A percentile compares a stretch with the other conserved stretches of the same genome.
phyloP scores from a whole-genome alignment of 2,113 vertebrate genomes.

The Peucedramus taeniatus region DNA sequence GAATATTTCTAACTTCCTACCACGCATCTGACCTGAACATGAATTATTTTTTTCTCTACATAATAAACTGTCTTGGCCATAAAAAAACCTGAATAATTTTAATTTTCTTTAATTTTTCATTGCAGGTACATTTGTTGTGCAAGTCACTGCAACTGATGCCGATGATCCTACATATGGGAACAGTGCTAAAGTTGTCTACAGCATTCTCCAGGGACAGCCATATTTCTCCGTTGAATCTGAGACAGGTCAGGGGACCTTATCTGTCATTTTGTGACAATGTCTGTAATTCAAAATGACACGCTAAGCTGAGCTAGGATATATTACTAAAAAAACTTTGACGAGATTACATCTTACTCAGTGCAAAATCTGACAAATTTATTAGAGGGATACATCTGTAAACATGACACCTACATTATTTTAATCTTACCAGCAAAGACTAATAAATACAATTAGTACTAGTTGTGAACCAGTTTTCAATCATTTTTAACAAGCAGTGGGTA shows the following conservation, averaged over 20 bases:
- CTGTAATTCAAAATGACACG: conserved; percentile 62
- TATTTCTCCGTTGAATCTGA: conserved; percentile 95
- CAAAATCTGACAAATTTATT: conserved; percentile 58
- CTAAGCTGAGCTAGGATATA: conserved; percentile 57
- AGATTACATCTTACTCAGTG: conserved; percentile 58
- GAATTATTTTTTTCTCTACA: background rate
- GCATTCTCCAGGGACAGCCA: conserved; percentile 94
- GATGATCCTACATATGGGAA: conserved; percentile 93
- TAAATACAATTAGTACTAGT: conserved; percentile 56
- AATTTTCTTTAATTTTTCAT: conserved; percentile 47
- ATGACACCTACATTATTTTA: conserved; percentile 62
- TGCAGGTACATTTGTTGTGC: conserved; percentile 90
- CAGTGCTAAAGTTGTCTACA: conserved; percentile 92
- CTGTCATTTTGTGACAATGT: conserved; percentile 28
- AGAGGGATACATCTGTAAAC: conserved; percentile 58
- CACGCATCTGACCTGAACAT: background rate
- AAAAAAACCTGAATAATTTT: background rate
- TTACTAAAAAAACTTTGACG: conserved; percentile 59
- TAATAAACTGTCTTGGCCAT: background rate
- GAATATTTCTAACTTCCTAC: background rate
- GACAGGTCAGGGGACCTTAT: conserved; percentile 80
- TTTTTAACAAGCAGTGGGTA: conserved; percentile 26
- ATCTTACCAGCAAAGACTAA: conserved; percentile 52
- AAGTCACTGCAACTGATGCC: conserved; percentile 89
- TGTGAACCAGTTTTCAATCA: conserved; percentile 19